Evolutionary conservation across 2,888 invertebrate species (phyloP), one percentile per base, ranked within the genome.

Genomic region (Hybos culiciformis): DNA sequence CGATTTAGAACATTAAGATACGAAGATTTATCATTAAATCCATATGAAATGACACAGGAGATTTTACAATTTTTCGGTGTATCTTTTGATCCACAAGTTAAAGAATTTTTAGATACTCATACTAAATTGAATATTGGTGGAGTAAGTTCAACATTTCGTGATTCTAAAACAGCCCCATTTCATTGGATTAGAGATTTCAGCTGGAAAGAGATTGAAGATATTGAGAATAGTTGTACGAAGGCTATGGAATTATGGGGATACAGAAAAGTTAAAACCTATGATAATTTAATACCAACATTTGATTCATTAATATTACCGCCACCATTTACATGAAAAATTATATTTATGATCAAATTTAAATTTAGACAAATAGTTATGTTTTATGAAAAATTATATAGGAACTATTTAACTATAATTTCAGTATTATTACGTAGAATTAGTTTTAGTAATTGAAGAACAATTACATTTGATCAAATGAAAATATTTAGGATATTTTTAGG

Each of bases 191-290:
- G 71, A 49, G 81, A 84, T 58, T 69, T 88, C 46, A 75, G 77
- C 51, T 78, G 74, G 53, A 71, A 75, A 38, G 83, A 63, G 63
- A 61, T 66, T 42, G 57, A 60, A 46, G 54, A 56, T 40, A 61
- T 80, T 48, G 75, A 81, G 71, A 69, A 70, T 51, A 70, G 67
- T 29, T 90, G 90, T 64, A 72, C 72, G 51, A 75, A 79, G 54
- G 88, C 88, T 1, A 83, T 90, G 84, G 70, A 74, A 42, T 62
- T 83, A 36, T 90, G 88, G 88, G 88, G 88, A 18, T 90, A 88
- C 60, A 71, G 72, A 32, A 68, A 72, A 57, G 81, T 81, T 1
- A 60, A 61, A 20, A 74, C 75, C 52, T 70, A 71, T 37, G 69
- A 68, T 37, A 73, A 76, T 53, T 71, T 75, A 50, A 47, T 56